Evolutionary conservation across 2,797 vertebrate species (phyloP), one percentile per base, ranked within the genome.

Genomic region (Pseudotriccus pelzelni): DNA sequence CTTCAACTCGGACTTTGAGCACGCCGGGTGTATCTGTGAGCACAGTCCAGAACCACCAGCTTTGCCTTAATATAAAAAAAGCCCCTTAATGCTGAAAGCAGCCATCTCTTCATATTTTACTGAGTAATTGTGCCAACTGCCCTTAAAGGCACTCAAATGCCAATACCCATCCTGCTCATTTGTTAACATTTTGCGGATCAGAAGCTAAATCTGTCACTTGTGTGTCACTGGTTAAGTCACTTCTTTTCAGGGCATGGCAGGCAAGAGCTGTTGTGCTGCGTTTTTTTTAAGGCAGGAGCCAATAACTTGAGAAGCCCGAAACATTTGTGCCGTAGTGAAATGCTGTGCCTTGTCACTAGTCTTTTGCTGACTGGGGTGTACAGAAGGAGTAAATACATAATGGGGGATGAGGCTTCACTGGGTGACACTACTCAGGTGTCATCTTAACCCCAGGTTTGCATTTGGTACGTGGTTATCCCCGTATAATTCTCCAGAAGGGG

Each of bases 131-230:
- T 83, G 94, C 90, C 80, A 94, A 89, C 82, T 89, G 87, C 94
- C 94, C 90, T 91, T 94, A 83, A 88, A 96, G 93, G 83, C 94
- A 70, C 78, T 95, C 46, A 87, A 83, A 95, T 94, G 81, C 94
- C 96, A 92, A 90, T 92, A 96, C 92, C 78, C 68, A 86, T 97
- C 89, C 96, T 23, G 66, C 74, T 80, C 95, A 82, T 96, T 83
- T 94, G 89, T 94, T 96, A 96, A 93, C 85, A 53, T 94, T 94
- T 87, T 91, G 94, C 43, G n/a, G 89, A 95, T 97, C 77, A 96
- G 93, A 94, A 95, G 86, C 93, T 96, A 78, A 93, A 91, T 90
- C 95, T 94, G 88, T 95, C 91, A 90, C 93, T 94, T 0, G 14
- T 69, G 75, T 96, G 78, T 96, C 93, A 75, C 83, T 81, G 39